phyloP scores from a whole-genome alignment of 1,140 invertebrate genomes.

The Drosophila biarmipes region DNA sequence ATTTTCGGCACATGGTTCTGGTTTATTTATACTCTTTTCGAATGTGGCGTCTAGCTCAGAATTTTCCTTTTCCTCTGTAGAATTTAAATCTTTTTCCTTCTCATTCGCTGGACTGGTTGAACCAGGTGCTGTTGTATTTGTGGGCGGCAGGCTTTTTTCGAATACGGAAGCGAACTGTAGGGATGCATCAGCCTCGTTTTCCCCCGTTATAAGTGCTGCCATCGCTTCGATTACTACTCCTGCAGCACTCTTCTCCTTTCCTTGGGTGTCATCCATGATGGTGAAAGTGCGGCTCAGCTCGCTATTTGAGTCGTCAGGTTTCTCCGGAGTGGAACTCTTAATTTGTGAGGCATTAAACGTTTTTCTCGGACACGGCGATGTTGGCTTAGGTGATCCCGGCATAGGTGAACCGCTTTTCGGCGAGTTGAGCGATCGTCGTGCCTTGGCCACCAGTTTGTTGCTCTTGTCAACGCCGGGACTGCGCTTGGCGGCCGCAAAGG shows the following conservation, averaged over 20 bases:
- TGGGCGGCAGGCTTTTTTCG: background rate
- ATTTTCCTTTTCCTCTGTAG: background rate
- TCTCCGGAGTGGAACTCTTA: slow-evolving; percentile 34
- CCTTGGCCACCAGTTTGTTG: slow-evolving; percentile 61
- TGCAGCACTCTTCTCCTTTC: background rate
- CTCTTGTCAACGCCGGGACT: slow-evolving; percentile 40
- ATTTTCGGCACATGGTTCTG: background rate
- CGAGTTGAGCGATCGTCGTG: slow-evolving; percentile 61
- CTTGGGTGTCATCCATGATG: slow-evolving; percentile 28
- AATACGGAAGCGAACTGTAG: background rate
- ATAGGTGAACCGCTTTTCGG: slow-evolving; percentile 37
- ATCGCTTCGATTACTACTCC: background rate
- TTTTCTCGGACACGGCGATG: background rate
- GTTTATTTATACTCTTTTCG: background rate
- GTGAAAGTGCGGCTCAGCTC: slow-evolving; percentile 66
- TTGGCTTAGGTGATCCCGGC: background rate
- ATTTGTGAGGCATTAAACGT: background rate
- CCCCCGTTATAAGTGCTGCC: background rate
- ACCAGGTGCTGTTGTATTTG: background rate
- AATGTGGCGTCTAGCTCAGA: background rate
- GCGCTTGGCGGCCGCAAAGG: slow-evolving; percentile 43
- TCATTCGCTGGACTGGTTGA: background rate
- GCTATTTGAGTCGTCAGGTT: slow-evolving; percentile 1
- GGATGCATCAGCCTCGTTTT: background rate
- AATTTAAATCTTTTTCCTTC: too few relatives aligned